Percentiles rank a stretch among this genome's conserved stretches.
These are phyloP conservation scores for Chunga burmeisteri DNA, from an alignment of 2,113 vertebrate genomes.

Conservation along the genomic window DNA sequence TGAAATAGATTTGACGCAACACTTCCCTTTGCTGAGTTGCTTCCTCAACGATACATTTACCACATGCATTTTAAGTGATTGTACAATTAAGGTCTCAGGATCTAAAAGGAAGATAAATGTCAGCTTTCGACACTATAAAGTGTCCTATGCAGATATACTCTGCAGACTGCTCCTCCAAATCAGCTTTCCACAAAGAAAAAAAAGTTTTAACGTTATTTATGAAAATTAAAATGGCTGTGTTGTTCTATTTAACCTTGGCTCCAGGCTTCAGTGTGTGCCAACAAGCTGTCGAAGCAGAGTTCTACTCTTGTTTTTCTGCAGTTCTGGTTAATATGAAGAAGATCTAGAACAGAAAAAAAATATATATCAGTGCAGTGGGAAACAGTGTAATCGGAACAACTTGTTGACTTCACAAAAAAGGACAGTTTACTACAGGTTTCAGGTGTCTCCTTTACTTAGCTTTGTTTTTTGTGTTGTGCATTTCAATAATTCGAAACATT, in stretches of 20 bases:
- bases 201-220: background rate
- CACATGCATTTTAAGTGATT: background rate
- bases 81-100: background rate
- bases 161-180: background rate
- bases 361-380: background rate
- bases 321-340: background rate
- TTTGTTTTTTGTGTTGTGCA: background rate
- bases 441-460: background rate
- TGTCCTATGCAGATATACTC: background rate
- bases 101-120: background rate
- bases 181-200: background rate
- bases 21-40: background rate
- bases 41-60: background rate
- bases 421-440: background rate
- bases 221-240: background rate
- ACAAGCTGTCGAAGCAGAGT: background rate
- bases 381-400: background rate
- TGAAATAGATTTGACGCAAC: background rate
- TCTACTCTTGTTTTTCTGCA: background rate
- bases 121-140: background rate
- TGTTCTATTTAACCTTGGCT: background rate
- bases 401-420: background rate
- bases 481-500: background rate
- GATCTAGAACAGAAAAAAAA: background rate
- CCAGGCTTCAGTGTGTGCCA: background rate